Evolutionary conservation across 2,797 vertebrate genomes (phyloP).

Genomic region (Delichon dasypus): DNA sequence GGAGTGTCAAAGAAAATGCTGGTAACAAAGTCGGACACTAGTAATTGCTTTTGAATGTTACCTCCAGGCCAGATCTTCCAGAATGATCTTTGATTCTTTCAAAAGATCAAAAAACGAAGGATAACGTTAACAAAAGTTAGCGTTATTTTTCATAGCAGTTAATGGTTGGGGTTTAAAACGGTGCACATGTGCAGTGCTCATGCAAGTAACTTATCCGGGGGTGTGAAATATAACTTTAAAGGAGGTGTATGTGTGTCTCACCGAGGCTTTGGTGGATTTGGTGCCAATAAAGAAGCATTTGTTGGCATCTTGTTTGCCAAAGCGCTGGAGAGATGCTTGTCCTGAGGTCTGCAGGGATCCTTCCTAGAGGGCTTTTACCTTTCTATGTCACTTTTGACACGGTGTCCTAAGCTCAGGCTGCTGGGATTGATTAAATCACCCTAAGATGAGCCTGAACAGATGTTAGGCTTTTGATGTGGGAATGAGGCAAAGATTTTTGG

Average conservation of each 20-base stretch:
- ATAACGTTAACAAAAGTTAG: neutral
- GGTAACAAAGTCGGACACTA: neutral
- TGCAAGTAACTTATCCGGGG: neutral
- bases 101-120: neutral
- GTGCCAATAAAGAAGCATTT: neutral
- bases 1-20: neutral
- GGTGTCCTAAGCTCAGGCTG: neutral
- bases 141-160: neutral
- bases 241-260: neutral
- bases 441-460: neutral
- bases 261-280: neutral
- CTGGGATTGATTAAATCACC: neutral
- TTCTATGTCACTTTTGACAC: neutral
- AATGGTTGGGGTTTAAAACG: neutral
- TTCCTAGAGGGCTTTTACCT: neutral
- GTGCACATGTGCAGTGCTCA: neutral
- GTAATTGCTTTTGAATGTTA: neutral
- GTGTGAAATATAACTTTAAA: neutral
- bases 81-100: neutral
- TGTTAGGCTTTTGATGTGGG: neutral
- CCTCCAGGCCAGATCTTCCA: neutral
- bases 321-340: neutral
- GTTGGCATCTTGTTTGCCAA: neutral
- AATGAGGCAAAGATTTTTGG: neutral
- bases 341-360: neutral